Evolutionary conservation across 2,797 vertebrate genomes (phyloP), one percentile per base, ranked within the genome.

Genomic region (Austrolebias charrua): DNA sequence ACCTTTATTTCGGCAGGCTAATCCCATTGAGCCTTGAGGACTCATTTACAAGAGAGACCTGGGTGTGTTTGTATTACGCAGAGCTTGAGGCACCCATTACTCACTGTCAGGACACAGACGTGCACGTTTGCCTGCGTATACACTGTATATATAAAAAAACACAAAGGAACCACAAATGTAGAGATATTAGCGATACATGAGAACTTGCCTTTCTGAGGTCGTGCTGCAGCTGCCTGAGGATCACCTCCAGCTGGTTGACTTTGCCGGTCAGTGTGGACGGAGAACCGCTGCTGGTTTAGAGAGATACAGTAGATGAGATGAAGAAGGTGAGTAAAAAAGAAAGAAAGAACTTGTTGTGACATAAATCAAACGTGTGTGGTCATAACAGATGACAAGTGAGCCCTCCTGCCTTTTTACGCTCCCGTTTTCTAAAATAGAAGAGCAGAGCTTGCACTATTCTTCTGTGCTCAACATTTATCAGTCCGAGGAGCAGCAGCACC

Each of bases 221-320:
- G 0, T 95, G 94, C 87, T 99, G 97, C 63, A 99, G 91, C 70
- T 98, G 96, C 63, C 95, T 92, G 65, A 99, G 94, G 81, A 98
- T 95, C 80, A 98, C 87, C 89, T 99, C 97, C 73, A 99, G 90
- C 84, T 98, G 96, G 84, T 98, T 98, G 68, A 99, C 97, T 92
- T 98, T 99, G 47, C 96, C 97, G 2, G 96, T 99, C 55, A 99
- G 91, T 0, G 95, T 94, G 48, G 95, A 93, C 0, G 97, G 93
- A 47, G 93, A 82, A 28, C 91, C 85, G 56, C 92, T 93, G 67
- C 86, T 91, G 71, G 24, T 65, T 15, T 19, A 64, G 40, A 80
- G 53, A 49, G 54, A 55, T 3, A 40, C 4, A 11, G 9, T 33
- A 8, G 9, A 3, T 33, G n/a, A n/a, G n/a, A n/a, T 24, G 24